Evolutionary conservation across 2,113 vertebrate species (phyloP), one percentile per base, ranked within the genome.

Genomic region (Pseudorectes ferrugineus): DNA sequence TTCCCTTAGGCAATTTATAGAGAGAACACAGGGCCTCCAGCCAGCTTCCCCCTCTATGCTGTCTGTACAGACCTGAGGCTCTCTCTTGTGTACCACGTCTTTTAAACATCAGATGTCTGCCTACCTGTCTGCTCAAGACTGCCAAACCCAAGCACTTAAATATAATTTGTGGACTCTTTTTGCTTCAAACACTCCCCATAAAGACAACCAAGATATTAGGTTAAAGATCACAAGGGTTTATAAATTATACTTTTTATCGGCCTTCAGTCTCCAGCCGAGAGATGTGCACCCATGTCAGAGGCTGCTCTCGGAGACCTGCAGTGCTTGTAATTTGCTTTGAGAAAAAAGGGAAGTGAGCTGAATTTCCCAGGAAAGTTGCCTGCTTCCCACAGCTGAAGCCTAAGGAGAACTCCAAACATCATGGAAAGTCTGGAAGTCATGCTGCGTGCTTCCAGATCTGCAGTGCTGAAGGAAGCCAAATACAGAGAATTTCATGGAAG

Each of bases 1-100:
- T 91, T 93, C 85, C 49, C 67, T 93, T 70, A 83, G 46, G 71
- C 81, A 90, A 80, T 93, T 93, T 89, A 67, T 17, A 74, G 46
- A 76, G 15, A 81, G 51, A 89, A 77, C 36, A n/a, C 26, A 77
- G 55, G 26, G 33, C 67, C 38, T 73, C 21, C 75, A 93, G 66
- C 80, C 81, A 87, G 49, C 43, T 87, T 88, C 46, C 54, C 33
- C 62, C n/a, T 73, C 43, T 54, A 6, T 73, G 31, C 2, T 2
- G 11, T 35, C 35, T 62, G 70, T 46, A 58, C 6, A 35, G 54
- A 91, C 36, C 36, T 5, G 14, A 71, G 62, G 14, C 55, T 88
- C 6, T 70, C 66, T 82, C 81, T 89, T 52, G 54, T 31, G 46
- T 42, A 85, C 62, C 24, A 16, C 46, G 17, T 46, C 78, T 76